Evolutionary conservation across 2,888 invertebrate species (phyloP), one percentile per base, ranked within the genome.

Genomic region (Alentia gelatinosa): DNA sequence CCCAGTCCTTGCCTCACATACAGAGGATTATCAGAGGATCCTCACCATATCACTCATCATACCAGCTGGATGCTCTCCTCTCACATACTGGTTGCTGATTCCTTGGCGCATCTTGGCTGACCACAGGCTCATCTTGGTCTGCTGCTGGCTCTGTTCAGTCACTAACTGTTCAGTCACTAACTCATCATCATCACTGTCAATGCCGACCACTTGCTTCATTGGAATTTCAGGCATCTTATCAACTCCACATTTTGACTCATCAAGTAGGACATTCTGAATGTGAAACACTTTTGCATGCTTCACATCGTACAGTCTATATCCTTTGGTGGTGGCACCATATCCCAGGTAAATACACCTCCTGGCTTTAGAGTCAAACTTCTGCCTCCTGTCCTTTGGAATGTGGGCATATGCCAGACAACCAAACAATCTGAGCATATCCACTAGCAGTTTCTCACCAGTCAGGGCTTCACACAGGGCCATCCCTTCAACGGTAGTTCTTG

Each of bases 381-480:
- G 19, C 50, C 90, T 40, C 33, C 92, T 68, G 86, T 92, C 92
- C 35, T 89, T 91, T 12, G 93, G 92, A 35, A 92, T 63, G 35
- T 92, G 91, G 30, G 91, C 92, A 88, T 83, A 92, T 0, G 40
- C 86, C 9, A 79, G 30, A 63, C 89, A 92, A 15, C 92, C 92
- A 89, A 92, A 92, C 9, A 89, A 39, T 19, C 90, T 37, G n/a
- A 92, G 84, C 19, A 90, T 40, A 23, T 56, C 47, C 37, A 92
- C 90, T 47, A 5, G 35, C 5, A 91, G 92, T 35, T 92, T 92
- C 56, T 89, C 42, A 30, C 90, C 90, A 40, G 63, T 79, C 92
- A 92, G 92, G 12, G 90, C 26, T 91, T 94, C 93, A 91, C 39
- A 93, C 7, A 93, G 92, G n/a, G 93, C 93, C 33, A 91, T 79